Evolutionary conservation across 2,113 vertebrate species (phyloP).

Genomic region (Alligator mississippiensis): DNA sequence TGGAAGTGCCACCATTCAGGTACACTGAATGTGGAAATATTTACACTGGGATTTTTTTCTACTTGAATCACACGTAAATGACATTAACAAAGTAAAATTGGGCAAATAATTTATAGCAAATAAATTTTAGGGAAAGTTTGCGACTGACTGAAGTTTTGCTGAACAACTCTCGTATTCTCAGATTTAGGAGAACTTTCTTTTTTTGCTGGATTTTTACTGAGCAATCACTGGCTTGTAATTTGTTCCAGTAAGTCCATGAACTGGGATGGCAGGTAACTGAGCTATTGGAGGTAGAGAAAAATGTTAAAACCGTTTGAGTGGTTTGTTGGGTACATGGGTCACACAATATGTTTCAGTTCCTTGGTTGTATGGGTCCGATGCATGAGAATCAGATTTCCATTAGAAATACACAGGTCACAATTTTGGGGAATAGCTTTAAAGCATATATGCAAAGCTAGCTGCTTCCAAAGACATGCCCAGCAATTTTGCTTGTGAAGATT

Average conservation of each 20-base stretch:
- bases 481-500: background rate
- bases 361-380: background rate
- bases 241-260: background rate
- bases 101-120: background rate
- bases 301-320: background rate
- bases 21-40: conserved; percentile 13
- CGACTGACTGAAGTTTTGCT: background rate
- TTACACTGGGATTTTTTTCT: conserved; percentile 59
- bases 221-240: background rate
- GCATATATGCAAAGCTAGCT: background rate
- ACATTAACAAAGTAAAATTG: conserved; percentile 38
- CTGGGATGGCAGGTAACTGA: background rate
- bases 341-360: background rate
- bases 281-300: background rate
- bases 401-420: conserved; percentile 17
- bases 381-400: conserved; percentile 16
- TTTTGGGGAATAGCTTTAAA: background rate
- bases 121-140: conserved; percentile 37
- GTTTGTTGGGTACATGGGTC: fast-evolving
- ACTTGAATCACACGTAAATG: conserved; percentile 48
- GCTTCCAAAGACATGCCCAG: background rate
- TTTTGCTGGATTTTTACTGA: background rate
- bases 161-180: background rate
- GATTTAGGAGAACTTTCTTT: background rate
- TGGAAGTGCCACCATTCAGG: conserved; percentile 51